Evolutionary conservation across 2,113 vertebrate species (phyloP).

Genomic region (Phylloscopus trochilus): DNA sequence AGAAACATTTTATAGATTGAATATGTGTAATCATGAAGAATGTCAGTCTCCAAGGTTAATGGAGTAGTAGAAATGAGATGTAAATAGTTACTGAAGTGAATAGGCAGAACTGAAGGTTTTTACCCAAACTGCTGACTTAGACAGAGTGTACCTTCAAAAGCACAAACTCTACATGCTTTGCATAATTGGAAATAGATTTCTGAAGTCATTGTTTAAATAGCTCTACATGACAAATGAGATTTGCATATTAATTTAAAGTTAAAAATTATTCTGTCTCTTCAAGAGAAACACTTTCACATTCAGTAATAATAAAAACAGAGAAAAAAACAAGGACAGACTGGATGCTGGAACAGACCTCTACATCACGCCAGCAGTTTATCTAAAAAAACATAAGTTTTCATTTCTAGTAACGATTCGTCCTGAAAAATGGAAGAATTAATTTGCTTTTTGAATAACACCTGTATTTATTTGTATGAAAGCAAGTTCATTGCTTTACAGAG

Average conservation of each 20-base stretch:
- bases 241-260: constrained; percentile 7
- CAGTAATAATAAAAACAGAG: background rate
- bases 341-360: background rate
- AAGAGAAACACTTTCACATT: background rate
- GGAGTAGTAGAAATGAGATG: constrained; percentile 17
- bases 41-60: background rate
- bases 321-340: background rate
- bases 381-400: background rate
- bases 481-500: background rate
- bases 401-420: background rate
- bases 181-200: background rate
- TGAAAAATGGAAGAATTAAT: background rate
- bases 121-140: background rate
- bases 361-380: background rate
- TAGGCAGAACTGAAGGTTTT: background rate
- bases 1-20: background rate
- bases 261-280: background rate
- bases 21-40: background rate
- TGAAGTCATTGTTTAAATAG: background rate
- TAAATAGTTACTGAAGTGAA: constrained; percentile 31
- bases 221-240: background rate
- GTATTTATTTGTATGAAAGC: background rate
- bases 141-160: background rate
- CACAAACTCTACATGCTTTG: background rate
- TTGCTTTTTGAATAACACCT: background rate